phyloP scores from a whole-genome alignment of 1,140 invertebrate species.

The Heliothis virescens region DNA sequence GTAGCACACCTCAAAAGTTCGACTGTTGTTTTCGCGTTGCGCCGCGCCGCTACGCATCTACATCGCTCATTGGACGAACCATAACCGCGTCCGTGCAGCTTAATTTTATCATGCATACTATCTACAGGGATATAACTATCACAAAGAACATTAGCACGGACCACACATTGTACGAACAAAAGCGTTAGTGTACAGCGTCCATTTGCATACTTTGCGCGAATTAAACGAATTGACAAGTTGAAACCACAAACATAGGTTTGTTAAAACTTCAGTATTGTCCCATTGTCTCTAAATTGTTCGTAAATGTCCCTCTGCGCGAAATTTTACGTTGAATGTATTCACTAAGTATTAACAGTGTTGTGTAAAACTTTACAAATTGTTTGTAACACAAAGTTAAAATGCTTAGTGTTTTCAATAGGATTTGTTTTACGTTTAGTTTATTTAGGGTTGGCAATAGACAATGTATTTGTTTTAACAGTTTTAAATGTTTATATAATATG shows the following conservation, averaged over 20 bases:
- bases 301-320: neutral
- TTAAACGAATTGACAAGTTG: neutral
- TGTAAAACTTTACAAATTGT: neutral
- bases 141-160: too few species aligned
- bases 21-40: too few species aligned
- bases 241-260: neutral
- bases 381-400: neutral
- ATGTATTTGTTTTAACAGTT: neutral
- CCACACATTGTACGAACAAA: too few species aligned
- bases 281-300: neutral
- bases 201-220: too few species aligned
- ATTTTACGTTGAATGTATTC: neutral
- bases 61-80: too few species aligned
- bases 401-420: neutral
- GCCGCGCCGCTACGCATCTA: too few species aligned
- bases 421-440: conserved; percentile 3
- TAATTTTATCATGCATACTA: too few species aligned
- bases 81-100: too few species aligned
- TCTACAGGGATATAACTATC: too few species aligned
- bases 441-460: neutral
- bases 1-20: too few species aligned
- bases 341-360: neutral
- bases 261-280: neutral
- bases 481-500: neutral
- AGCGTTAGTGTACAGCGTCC: too few species aligned